phyloP scores from a whole-genome alignment of 2,113 vertebrate species.

The Psilopogon haemacephalus region DNA sequence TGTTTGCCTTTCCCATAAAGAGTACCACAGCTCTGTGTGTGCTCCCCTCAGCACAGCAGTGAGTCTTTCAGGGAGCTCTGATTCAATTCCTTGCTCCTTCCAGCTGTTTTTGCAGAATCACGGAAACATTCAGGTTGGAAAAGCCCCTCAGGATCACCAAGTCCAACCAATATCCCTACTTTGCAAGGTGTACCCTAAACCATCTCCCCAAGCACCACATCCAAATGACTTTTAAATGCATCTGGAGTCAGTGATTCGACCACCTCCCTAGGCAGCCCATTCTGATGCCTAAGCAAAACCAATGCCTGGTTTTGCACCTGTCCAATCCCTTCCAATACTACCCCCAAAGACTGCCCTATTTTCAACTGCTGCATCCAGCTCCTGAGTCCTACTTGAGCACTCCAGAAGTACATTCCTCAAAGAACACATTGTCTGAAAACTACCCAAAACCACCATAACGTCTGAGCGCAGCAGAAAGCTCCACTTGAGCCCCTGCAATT shows the following conservation, averaged over 20 bases:
- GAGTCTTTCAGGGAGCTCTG: not conserved
- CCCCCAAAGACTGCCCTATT: not conserved
- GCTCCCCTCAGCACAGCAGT: not conserved
- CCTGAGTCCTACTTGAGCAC: not conserved
- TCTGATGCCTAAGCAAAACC: too few relatives aligned
- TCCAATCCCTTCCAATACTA: not conserved
- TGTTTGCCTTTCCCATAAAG: not conserved
- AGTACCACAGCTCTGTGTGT: fast-evolving
- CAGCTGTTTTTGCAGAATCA: not conserved
- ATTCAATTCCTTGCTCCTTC: not conserved
- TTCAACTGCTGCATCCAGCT: not conserved
- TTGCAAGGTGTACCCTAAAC: too few relatives aligned
- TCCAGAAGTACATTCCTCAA: fast-evolving
- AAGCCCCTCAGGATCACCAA: too few relatives aligned
- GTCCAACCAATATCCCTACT: too few relatives aligned
- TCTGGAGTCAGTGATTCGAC: too few relatives aligned
- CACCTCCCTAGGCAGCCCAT: too few relatives aligned
- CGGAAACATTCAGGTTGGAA: too few relatives aligned
- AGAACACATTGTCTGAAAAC: not conserved
- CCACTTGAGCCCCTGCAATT: not conserved
- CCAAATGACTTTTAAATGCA: too few relatives aligned
- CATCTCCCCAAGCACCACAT: too few relatives aligned
- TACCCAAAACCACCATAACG: not conserved
- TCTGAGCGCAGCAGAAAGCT: not conserved
- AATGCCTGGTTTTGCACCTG: not conserved